phyloP scores from a whole-genome alignment of 2,888 invertebrate species.

The Aphrophora alni region DNA sequence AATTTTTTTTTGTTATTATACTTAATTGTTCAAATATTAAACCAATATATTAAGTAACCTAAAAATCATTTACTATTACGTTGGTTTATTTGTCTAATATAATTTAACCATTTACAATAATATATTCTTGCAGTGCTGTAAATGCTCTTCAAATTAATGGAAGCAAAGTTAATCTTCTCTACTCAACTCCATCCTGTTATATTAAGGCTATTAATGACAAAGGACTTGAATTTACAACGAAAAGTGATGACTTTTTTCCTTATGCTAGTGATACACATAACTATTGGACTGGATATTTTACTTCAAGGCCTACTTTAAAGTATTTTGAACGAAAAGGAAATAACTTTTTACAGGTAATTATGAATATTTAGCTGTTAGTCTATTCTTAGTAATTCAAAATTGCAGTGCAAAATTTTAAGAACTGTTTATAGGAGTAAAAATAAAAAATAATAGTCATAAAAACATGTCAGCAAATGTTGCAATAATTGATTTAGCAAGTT shows the following conservation, averaged over 20 bases:
- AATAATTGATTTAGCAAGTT: too few species aligned
- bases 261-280: constrained; percentile 85
- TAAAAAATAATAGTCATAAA: too few species aligned
- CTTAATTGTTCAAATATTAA: too few species aligned
- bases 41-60: too few species aligned
- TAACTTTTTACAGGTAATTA: constrained; percentile 71
- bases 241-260: constrained; percentile 90
- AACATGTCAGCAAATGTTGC: too few species aligned
- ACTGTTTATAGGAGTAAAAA: too few species aligned
- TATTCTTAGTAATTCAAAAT: too few species aligned
- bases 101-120: too few species aligned
- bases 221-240: constrained; percentile 70
- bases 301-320: constrained; percentile 82
- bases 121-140: constrained; percentile 62
- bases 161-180: constrained; percentile 75
- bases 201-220: constrained; percentile 77
- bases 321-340: constrained; percentile 78
- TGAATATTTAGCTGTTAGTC: neutral
- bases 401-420: too few species aligned
- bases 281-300: constrained; percentile 94
- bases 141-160: constrained; percentile 66
- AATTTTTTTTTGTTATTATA: too few species aligned
- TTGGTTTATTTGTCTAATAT: too few species aligned
- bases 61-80: too few species aligned
- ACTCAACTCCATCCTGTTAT: constrained; percentile 88